Evolutionary conservation across 2,113 vertebrate genomes (phyloP), one percentile per base, ranked within the genome.

Genomic region (Clarias magur): DNA sequence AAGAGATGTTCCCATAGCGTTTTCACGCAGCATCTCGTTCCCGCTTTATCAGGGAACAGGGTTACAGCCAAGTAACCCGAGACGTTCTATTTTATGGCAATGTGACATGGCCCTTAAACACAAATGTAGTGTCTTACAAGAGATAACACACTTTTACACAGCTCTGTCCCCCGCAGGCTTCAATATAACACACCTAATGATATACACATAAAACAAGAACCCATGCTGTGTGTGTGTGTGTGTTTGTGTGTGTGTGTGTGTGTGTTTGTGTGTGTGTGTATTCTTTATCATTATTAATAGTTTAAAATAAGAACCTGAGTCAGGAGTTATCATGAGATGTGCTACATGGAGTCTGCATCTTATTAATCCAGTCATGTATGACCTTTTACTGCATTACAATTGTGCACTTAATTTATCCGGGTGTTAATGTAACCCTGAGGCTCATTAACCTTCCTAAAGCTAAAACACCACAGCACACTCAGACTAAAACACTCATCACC

Each of bases 151-250:
- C 82, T 84, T 30, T 19, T 21, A 67, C 67, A 84, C 82, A 65
- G 62, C 75, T 72, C 80, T 48, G 60, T 80, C 73, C 83, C 13
- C 82, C 23, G 2, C 4, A 65, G 25, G 17, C 73, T 65, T 27
- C 67, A 76, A 82, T 60, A 34, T 65, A 85, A 34, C 68, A 85
- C 27, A 82, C 76, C 85, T 87, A 87, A 89, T 87, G 75, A 87
- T 65, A 30, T 82, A 67, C 42, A 62, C 65, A 89, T 87, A 78
- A 84, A 60, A 84, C n/a, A 73, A 57, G 80, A 67, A 56, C 73
- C 63, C 10, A 23, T 84, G 30, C 54, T 65, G 81, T 63, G 62
- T 72, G 82, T 70, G 27, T n/a, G n/a, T 12, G 57, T 38, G 38
- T 27, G 75, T 83, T 17, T 54, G 70, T 42, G 70, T 73, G 65